Conservation (phyloP, 2,797 vertebrate genomes). For the Corythornis leucogaster region DNA sequence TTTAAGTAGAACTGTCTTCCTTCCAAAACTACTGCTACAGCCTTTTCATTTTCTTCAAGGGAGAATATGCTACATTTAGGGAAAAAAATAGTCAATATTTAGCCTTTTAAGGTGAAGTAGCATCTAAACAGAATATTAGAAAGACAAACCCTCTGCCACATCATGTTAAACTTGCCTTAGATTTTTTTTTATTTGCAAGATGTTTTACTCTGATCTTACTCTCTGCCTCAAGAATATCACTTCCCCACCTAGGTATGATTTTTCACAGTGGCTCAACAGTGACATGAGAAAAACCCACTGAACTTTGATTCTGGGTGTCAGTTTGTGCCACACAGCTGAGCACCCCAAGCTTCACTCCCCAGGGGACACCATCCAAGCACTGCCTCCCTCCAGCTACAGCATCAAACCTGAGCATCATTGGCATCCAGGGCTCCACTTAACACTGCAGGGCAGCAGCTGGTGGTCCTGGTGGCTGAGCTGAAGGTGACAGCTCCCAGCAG, state of each 20-base stretch:
- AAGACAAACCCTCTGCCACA: neutral
- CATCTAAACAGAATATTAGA: neutral
- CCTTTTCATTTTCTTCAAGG: neutral
- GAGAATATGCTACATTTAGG: neutral
- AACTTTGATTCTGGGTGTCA: neutral
- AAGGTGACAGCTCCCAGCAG: neutral
- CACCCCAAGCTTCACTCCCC: neutral
- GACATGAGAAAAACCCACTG: neutral
- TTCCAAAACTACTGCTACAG: neutral
- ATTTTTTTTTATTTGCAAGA: neutral
- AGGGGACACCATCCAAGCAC: neutral
- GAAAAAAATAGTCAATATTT: neutral
- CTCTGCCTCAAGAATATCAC: neutral
- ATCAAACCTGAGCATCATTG: neutral
- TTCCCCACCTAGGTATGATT: neutral
- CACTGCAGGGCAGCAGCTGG: neutral
- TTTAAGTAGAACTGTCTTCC: neutral
- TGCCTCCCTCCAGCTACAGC: neutral
- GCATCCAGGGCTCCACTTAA: neutral
- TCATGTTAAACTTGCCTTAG: neutral
- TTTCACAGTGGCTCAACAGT: neutral
- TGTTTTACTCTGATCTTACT: neutral
- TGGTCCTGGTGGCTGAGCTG: neutral
- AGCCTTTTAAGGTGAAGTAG: neutral
- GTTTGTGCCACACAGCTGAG: neutral